These are phyloP conservation scores for Dascyllus trimaculatus DNA, from an alignment of 2,113 vertebrate genomes.

Conservation along the genomic window DNA sequence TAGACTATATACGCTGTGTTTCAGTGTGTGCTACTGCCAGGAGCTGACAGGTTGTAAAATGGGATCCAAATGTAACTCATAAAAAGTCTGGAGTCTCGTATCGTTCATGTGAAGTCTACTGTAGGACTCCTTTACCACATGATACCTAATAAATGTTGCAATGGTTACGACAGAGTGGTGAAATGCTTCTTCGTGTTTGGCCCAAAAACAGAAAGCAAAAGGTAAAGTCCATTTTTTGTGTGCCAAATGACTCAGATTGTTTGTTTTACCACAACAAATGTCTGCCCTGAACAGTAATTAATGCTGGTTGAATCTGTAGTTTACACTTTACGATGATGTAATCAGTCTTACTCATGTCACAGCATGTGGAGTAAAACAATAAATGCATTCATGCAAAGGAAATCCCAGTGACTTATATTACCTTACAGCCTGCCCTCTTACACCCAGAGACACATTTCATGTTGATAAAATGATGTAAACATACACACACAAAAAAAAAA, in stretches of 20 bases:
- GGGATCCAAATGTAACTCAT: neutral
- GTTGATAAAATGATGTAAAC: neutral
- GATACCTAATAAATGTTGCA: slow-evolving; percentile 15
- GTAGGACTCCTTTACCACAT: neutral
- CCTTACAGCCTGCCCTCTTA: neutral
- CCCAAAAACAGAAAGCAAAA: neutral
- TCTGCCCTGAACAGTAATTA: neutral
- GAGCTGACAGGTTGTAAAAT: neutral
- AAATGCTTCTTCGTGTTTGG: neutral
- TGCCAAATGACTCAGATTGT: neutral
- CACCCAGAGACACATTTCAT: slow-evolving; percentile 18
- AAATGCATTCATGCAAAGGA: neutral
- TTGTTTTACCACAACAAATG: neutral
- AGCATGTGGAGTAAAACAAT: neutral
- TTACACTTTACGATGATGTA: neutral
- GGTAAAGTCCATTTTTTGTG: neutral
- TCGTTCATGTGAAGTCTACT: neutral
- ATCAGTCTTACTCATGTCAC: neutral
- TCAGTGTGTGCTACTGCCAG: neutral
- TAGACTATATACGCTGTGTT: too few relatives aligned
- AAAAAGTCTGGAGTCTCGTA: neutral
- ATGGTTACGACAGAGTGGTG: neutral
- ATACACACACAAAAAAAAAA: too few relatives aligned
- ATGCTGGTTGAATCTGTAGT: neutral
- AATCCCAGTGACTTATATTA: neutral